Percentiles rank a stretch among this genome's conserved stretches.
Evolutionary conservation across 2,113 vertebrate species (phyloP).

Genomic region (Corythaeola cristata): DNA sequence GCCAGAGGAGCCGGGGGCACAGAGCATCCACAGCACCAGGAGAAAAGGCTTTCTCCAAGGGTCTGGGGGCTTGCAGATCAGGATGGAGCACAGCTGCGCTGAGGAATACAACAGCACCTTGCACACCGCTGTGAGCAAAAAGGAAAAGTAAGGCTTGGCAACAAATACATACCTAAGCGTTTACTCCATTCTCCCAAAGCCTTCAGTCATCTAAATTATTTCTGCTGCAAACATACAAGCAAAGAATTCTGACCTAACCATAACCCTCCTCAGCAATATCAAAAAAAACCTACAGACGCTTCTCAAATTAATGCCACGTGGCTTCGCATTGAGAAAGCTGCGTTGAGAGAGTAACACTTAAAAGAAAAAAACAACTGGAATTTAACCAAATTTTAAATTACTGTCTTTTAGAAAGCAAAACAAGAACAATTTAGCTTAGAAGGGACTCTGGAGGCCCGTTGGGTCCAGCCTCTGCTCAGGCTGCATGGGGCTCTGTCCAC

Average conservation of each 20-base stretch:
- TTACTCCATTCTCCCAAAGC: neutral
- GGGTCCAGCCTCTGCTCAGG: neutral
- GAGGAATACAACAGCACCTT: neutral
- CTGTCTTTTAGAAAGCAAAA: neutral
- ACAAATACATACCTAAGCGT: neutral
- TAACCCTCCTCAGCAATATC: neutral
- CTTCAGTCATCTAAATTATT: neutral
- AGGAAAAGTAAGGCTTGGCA: neutral
- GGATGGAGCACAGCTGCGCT: neutral
- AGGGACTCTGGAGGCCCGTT: neutral
- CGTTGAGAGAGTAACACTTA: neutral
- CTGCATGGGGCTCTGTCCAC: rapidly evolving
- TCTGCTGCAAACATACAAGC: neutral
- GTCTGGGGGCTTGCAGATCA: neutral
- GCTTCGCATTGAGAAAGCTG: neutral
- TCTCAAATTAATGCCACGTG: neutral
- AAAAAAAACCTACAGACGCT: neutral
- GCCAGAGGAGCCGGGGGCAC: rapidly evolving
- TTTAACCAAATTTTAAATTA: neutral
- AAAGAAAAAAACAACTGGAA: neutral
- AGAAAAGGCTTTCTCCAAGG: neutral
- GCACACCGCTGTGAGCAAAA: neutral
- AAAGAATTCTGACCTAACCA: neutral
- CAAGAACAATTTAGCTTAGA: neutral
- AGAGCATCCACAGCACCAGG: neutral